Percentiles rank a stretch among this genome's conserved stretches.
phyloP scores from a whole-genome alignment of 2,888 invertebrate genomes.

The Diploptera punctata region DNA sequence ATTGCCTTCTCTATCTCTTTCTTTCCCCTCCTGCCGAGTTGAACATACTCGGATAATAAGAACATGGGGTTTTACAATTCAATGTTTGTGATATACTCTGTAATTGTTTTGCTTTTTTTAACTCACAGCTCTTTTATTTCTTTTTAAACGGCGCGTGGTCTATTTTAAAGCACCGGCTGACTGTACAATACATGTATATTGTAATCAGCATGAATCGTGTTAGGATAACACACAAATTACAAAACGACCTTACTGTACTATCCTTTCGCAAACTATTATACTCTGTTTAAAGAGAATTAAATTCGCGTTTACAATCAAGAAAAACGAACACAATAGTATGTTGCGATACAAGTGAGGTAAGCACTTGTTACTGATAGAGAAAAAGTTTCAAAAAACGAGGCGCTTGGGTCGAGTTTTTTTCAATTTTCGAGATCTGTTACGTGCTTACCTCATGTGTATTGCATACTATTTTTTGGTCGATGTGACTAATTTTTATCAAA shows the following conservation, averaged over 20 bases:
- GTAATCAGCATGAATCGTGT: constrained; percentile 36
- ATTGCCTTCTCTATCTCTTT: background rate
- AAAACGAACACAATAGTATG: too few species aligned
- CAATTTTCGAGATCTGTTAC: too few species aligned
- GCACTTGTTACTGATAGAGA: too few species aligned
- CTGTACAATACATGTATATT: constrained; percentile 29
- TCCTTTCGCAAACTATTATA: constrained; percentile 1
- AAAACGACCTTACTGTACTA: constrained; percentile 20
- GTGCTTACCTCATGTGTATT: too few species aligned
- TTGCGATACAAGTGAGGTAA: too few species aligned
- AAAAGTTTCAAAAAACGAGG: too few species aligned
- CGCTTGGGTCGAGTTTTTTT: too few species aligned
- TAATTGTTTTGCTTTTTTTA: constrained; percentile 1
- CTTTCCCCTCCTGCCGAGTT: background rate
- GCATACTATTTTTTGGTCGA: too few species aligned
- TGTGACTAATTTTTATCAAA: too few species aligned
- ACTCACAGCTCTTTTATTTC: background rate
- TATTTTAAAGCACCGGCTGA: background rate
- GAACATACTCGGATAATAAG: background rate
- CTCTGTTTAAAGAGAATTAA: background rate
- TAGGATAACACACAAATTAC: constrained; percentile 31
- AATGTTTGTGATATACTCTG: background rate
- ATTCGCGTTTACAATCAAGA: too few species aligned
- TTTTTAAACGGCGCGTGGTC: constrained; percentile 12
- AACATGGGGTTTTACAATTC: background rate